Evolutionary conservation across 2,797 vertebrate genomes (phyloP).

Genomic region (Helostoma temminkii): DNA sequence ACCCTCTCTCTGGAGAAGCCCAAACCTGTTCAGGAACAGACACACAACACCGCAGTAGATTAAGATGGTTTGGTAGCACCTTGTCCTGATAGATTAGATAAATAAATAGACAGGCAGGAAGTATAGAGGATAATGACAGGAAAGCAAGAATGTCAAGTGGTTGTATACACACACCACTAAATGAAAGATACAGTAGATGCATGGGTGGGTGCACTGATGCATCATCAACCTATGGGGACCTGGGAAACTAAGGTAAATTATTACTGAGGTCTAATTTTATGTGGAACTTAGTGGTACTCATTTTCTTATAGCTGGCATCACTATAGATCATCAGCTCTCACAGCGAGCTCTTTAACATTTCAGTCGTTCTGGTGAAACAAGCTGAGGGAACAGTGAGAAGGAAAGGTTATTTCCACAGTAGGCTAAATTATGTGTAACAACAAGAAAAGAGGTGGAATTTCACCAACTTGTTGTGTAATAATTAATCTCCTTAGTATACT

Average conservation of each 20-base stretch:
- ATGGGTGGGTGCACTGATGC: neutral
- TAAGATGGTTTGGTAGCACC: constrained; percentile 23
- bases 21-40: constrained; percentile 66
- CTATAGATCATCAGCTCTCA: constrained; percentile 1
- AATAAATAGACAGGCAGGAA: constrained; percentile 50
- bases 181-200: constrained; percentile 4
- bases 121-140: constrained; percentile 26
- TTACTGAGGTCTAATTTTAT: too few relatives aligned
- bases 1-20: constrained; percentile 65
- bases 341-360: constrained; percentile 7
- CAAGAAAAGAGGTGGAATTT: constrained; percentile 60
- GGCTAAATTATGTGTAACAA: constrained; percentile 47
- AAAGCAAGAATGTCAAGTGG: constrained; percentile 9
- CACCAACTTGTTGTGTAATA: constrained; percentile 69
- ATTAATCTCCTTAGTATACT: constrained; percentile 72
- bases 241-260: neutral
- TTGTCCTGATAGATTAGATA: constrained; percentile 46
- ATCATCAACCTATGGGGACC: constrained; percentile 1
- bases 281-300: too few relatives aligned
- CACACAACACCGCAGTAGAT: constrained; percentile 46
- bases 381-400: constrained; percentile 17
- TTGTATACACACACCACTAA: neutral
- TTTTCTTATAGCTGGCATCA: constrained; percentile 9
- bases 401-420: constrained; percentile 33
- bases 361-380: constrained; percentile 20